Conservation (phyloP, 1,140 invertebrate genomes). For the Tetramorium parvispinum region DNA sequence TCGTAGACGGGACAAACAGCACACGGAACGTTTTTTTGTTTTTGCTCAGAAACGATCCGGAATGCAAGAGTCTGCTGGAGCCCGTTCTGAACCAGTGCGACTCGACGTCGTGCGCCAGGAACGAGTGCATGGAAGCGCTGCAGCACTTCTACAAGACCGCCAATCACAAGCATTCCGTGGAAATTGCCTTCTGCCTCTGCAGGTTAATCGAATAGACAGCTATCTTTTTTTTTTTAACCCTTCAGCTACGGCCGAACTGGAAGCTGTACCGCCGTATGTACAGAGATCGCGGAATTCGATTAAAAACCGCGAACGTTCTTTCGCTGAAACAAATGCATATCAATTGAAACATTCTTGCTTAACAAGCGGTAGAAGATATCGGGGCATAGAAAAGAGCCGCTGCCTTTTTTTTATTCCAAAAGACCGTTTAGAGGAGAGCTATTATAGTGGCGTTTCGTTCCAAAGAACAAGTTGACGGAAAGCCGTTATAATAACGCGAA, state of each 20-base stretch:
- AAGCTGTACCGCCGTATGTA: neutral
- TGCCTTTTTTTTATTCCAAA: neutral
- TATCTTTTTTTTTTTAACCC: neutral
- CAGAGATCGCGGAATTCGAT: neutral
- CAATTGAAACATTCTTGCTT: neutral
- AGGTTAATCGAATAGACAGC: conserved; percentile 88
- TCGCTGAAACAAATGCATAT: neutral
- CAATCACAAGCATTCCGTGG: conserved; percentile 92
- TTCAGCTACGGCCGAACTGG: neutral
- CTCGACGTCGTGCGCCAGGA: conserved; percentile 90
- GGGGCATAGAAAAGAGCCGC: neutral
- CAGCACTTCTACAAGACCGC: conserved; percentile 93
- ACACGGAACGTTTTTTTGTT: conserved; percentile 29
- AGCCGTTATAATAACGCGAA: neutral
- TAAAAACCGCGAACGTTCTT: neutral
- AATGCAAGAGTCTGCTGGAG: conserved; percentile 91
- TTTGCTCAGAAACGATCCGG: conserved; percentile 89
- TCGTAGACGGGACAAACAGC: neutral
- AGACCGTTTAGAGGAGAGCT: neutral
- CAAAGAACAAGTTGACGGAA: neutral
- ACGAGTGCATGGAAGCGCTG: conserved; percentile 95
- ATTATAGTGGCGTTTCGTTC: neutral
- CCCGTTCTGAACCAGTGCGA: conserved; percentile 94
- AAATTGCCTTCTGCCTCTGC: conserved; percentile 96
- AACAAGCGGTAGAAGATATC: neutral